These are phyloP conservation scores for roundworm (Caenorhabditis elegans) DNA, from an alignment of 1,140 invertebrate species.

Conservation along the genomic window WBcel235 BX284605.5:15577501-15578000, in stretches of 20 bases:
- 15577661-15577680: not conserved
- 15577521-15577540: too few species aligned
- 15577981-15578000: not conserved
- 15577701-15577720: not conserved
- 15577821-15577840: not conserved
- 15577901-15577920: not conserved
- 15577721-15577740: not conserved
- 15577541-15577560: too few species aligned
- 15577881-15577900: not conserved
- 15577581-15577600: too few species aligned
- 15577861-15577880: not conserved
- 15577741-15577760: conserved; percentile 10
- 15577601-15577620: too few species aligned
- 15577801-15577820: not conserved
- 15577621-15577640: too few species aligned
- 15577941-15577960: not conserved
- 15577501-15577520: too few species aligned
- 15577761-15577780: not conserved
- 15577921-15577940: not conserved
- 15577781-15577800: not conserved
- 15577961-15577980: not conserved
- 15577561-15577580: too few species aligned
- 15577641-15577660: not conserved
- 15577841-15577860: not conserved
- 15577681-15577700: not conserved